Base-by-base conservation (phyloP, 2,888 invertebrate species). In the Ormyrus nitidulus region DNA sequence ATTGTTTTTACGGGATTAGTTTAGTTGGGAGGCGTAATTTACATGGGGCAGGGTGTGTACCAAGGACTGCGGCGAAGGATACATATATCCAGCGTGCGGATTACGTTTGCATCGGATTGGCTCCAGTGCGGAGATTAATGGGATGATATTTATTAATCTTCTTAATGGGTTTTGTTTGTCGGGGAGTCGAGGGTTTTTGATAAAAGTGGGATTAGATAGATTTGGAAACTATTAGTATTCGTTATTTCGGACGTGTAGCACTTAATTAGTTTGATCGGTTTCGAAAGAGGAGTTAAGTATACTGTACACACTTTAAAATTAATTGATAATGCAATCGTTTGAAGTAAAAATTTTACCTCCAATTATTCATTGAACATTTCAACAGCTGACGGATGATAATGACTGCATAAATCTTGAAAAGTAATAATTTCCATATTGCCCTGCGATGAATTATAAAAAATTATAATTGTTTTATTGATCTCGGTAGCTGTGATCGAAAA, bases 1-100 rank as follows among this genome's bases (percentile, higher is more conserved):
- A 79, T 72, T 76, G 75, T 76, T 76, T 79, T 66, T 58, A 8
- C 11, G 58, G 49, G 59, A 65, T 59, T 10, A 8, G 64, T n/a
- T 73, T 34, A 46, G 48, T 73, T 11, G 19, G 51, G 51, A 19
- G 19, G 2, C 58, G 34, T 48, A 64, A 80, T 77, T 77, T 77
- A 34, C 58, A 77, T 54, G 53, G 10, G 49, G 49, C 10, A 59
- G n/a, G 61, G 13, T 65, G 11, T 19, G 49, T 64, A 54, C 34
- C 65, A 72, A 71, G 64, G 56, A 64, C 65, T 53, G 44, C 59
- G 64, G 77, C 61, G 54, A 78, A 6, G 13, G 49, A 34, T 46
- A n/a, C n/a, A 13, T 34, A 34, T 34, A 34, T 59, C 7, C 10
- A 51, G 46, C 46, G 19, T 1, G 54, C 6, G 11, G 49, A 71